Evolutionary conservation across 2,888 invertebrate genomes (phyloP), one percentile per base, ranked within the genome.

Genomic region (Sylvicola cinctus): DNA sequence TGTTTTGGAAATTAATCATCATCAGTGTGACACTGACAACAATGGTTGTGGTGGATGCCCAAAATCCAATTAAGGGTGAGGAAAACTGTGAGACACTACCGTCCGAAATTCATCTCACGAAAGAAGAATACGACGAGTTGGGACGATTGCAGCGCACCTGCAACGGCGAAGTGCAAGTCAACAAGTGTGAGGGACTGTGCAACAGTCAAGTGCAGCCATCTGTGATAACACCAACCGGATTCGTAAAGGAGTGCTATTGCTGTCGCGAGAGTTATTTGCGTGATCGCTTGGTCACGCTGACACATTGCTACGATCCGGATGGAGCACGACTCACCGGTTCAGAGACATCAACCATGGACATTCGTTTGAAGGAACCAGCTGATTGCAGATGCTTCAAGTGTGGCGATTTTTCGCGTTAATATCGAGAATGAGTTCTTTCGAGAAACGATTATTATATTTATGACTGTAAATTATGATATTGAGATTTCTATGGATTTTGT

Each of bases 111-210:
- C 84, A 85, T 52, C 63, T 88, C 40, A 80, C 76, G 32, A 88
- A 88, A 70, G 90, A 90, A 61, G 87, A 90, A 54, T 87, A 78
- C 48, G 80, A 84, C 47, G 84, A 85, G 42, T 61, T 77, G 46
- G 87, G 87, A n/a, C 64, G 79, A 43, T 61, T 88, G 45, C 66
- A 74, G 45, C 65, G 88, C 48, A 84, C 84, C 11, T 91, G 91
- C 51, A 85, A 79, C 50, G 87, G 84, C 1, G 87, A 85, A 56
- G 70, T 91, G 29, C 74, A 70, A 11, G 85, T 91, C 1, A 88
- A 83, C 50, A 91, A 90, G 62, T 91, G 91, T 50, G 91, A 91
- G 55, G 91, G 91, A 16, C 73, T 79, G 42, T 91, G 91, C 52
- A 77, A 70, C 43, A 91, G 90, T 42, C 85, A 85, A 61, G 85